phyloP scores from a whole-genome alignment of 2,888 invertebrate species.

The Dynastes maya region DNA sequence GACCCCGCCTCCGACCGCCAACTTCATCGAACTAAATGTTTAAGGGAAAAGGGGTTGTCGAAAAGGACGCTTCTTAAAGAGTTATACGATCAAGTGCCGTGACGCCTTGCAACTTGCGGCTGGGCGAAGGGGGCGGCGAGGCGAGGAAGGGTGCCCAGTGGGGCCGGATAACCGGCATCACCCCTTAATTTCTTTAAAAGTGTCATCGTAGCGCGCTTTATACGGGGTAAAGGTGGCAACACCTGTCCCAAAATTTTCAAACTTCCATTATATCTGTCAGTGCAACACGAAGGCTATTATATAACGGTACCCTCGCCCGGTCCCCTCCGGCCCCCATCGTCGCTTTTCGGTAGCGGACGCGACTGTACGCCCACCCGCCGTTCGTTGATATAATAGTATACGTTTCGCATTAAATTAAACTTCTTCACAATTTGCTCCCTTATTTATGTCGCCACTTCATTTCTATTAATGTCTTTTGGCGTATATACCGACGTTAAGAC shows the following conservation, averaged over 20 bases:
- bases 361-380: constrained; percentile 3
- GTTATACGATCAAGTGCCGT: constrained; percentile 26
- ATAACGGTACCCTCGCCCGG: constrained; percentile 49
- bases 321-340: background rate
- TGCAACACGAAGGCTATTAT: constrained; percentile 57
- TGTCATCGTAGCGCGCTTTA: constrained; percentile 48
- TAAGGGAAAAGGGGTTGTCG: constrained; percentile 31
- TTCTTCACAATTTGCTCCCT: constrained; percentile 60
- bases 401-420: constrained; percentile 60
- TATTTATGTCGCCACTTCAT: constrained; percentile 56
- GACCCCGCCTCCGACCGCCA: constrained; percentile 46
- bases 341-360: constrained; percentile 3
- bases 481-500: background rate
- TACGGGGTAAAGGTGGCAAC: constrained; percentile 55
- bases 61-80: constrained; percentile 15
- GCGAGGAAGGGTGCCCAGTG: background rate
- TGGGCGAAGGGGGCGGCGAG: background rate
- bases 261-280: constrained; percentile 61
- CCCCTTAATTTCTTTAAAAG: constrained; percentile 62
- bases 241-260: constrained; percentile 62
- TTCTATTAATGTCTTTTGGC: constrained; percentile 45
- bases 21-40: constrained; percentile 54
- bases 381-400: constrained; percentile 55
- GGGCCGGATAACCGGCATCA: constrained; percentile 34
- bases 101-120: background rate